Conservation (phyloP, 2,797 vertebrate species). For the Cynopterus sphinx region DNA sequence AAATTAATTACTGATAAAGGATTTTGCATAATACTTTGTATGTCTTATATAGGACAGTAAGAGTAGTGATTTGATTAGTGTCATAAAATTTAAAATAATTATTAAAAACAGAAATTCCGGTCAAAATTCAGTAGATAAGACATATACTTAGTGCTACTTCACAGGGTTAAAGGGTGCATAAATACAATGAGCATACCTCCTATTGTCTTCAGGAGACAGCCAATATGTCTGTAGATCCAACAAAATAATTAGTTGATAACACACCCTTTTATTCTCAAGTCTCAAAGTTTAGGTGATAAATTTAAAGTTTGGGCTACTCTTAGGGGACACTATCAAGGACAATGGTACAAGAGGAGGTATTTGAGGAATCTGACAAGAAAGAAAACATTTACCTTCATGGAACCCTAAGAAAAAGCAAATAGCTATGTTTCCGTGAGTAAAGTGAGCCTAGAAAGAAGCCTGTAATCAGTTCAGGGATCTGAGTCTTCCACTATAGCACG, state of each 20-base stretch:
- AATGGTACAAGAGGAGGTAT: neutral
- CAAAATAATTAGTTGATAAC: neutral
- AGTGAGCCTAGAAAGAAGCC: neutral
- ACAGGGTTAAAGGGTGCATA: neutral
- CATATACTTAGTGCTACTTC: neutral
- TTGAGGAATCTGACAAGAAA: neutral
- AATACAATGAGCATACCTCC: neutral
- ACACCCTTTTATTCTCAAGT: neutral
- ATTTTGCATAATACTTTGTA: neutral
- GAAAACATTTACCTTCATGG: neutral
- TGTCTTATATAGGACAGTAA: neutral
- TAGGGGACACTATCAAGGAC: neutral
- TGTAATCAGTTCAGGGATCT: neutral
- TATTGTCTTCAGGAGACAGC: neutral
- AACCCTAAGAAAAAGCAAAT: neutral
- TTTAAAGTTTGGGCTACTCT: neutral
- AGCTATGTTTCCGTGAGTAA: neutral
- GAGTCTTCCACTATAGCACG: rapidly evolving
- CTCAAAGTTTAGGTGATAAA: neutral
- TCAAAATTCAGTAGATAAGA: neutral
- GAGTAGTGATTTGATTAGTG: neutral
- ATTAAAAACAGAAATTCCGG: neutral
- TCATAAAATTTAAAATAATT: neutral
- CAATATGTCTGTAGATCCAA: neutral
- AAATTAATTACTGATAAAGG: neutral